A percentile compares a stretch with the other conserved stretches of the same genome.
phyloP scores from a whole-genome alignment of 2,888 invertebrate genomes.

The Thymelicus acteon region DNA sequence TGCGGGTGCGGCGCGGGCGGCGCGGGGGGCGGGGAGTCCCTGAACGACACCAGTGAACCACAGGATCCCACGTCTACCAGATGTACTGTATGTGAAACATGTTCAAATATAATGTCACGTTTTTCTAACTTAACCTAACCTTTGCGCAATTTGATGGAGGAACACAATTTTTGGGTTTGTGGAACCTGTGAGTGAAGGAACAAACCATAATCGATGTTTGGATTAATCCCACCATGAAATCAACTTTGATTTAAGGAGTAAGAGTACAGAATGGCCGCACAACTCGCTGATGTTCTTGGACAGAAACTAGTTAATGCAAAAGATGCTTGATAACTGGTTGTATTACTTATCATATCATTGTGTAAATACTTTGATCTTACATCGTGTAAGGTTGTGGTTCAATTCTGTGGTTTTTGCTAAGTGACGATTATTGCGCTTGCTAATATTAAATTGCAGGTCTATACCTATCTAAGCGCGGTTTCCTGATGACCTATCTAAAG shows the following conservation, averaged over 20 bases:
- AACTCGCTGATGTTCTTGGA: too few relatives aligned
- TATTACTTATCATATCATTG: too few relatives aligned
- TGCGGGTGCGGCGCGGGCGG: slow-evolving; percentile 75
- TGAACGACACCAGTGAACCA: slow-evolving; percentile 78
- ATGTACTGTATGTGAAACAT: slow-evolving; percentile 65
- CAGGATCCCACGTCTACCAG: slow-evolving; percentile 78
- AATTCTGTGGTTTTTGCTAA: neutral
- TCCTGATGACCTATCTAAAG: too few relatives aligned
- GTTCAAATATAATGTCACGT: neutral
- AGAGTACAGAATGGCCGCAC: neutral
- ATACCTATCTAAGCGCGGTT: neutral
- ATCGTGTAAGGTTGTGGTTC: neutral
- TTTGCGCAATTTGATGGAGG: too few relatives aligned
- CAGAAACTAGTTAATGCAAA: too few relatives aligned
- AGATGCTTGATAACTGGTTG: too few relatives aligned
- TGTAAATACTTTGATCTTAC: neutral
- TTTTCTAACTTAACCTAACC: too few relatives aligned
- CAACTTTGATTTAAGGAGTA: neutral
- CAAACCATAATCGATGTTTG: too few relatives aligned
- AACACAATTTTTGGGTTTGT: too few relatives aligned
- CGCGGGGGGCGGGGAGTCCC: slow-evolving; percentile 77
- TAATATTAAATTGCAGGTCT: neutral
- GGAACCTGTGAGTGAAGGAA: too few relatives aligned
- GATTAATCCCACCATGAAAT: neutral
- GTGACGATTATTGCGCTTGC: neutral